Conservation (phyloP, 2,888 invertebrate genomes). For the Drosophila colorata region DNA sequence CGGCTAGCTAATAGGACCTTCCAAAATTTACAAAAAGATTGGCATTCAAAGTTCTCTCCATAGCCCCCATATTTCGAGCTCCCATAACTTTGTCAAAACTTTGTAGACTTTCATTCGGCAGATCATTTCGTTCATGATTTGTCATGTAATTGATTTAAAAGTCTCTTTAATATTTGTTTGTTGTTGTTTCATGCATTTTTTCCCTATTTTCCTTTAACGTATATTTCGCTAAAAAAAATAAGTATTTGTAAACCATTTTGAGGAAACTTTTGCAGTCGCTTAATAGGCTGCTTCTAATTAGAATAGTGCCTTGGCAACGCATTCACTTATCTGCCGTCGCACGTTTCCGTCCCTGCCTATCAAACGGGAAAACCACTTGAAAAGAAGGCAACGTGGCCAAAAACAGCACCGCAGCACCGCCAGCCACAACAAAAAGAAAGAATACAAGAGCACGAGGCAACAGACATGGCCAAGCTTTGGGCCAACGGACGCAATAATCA, state of each 20-base stretch:
- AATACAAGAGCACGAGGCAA: conserved; percentile 16
- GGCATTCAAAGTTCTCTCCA: too few species aligned
- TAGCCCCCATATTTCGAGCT: too few species aligned
- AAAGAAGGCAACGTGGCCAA: conserved; percentile 35
- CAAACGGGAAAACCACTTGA: conserved; percentile 48
- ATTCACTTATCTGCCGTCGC: conserved; percentile 25
- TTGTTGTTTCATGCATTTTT: not conserved
- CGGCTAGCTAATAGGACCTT: too few species aligned
- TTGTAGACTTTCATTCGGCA: too few species aligned
- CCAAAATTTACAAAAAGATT: too few species aligned
- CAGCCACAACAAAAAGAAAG: conserved; percentile 11
- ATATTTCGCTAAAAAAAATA: not conserved
- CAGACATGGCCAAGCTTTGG: conserved; percentile 31
- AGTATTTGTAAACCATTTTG: not conserved
- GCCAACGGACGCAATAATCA: conserved; percentile 51
- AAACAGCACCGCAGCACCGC: not conserved
- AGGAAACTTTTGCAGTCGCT: conserved; percentile 12
- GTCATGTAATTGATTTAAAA: not conserved
- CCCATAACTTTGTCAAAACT: too few species aligned
- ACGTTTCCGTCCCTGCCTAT: conserved; percentile 20
- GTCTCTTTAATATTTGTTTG: not conserved
- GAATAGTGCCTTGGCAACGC: conserved; percentile 43
- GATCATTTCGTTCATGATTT: too few species aligned
- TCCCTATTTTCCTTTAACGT: not conserved
- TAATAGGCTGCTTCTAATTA: conserved; percentile 42